These are phyloP conservation scores for Fopius arisanus DNA, from an alignment of 1,140 invertebrate genomes.

Conservation along the genomic window DNA sequence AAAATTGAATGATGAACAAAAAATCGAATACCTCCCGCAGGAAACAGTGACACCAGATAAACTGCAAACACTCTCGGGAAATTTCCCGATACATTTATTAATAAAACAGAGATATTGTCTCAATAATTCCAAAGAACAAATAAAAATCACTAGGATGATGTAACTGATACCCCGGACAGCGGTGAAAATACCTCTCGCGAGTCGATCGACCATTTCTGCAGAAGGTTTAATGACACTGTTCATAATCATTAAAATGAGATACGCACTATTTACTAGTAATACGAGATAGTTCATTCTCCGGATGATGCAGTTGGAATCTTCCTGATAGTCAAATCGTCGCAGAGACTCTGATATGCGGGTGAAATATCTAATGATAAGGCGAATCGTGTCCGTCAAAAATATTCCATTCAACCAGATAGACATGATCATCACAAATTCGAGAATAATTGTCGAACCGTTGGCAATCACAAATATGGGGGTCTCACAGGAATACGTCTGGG, in stretches of 20 bases:
- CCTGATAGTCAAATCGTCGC: too few species aligned
- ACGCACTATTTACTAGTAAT: too few species aligned
- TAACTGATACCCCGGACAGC: too few species aligned
- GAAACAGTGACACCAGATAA: background rate
- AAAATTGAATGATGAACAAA: too few species aligned
- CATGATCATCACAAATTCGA: background rate
- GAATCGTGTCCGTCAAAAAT: background rate
- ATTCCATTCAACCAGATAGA: background rate
- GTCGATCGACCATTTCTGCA: too few species aligned
- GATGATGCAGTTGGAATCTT: too few species aligned
- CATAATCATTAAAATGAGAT: too few species aligned
- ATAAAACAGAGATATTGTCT: background rate
- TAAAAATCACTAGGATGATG: background rate
- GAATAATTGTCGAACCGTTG: background rate
- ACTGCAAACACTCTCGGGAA: background rate
- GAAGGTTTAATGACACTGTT: too few species aligned
- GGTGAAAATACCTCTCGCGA: background rate
- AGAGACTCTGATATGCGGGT: too few species aligned
- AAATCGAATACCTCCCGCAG: too few species aligned
- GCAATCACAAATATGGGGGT: background rate
- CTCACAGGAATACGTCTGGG: background rate
- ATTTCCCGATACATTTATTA: background rate
- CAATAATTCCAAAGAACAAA: background rate
- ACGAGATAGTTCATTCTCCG: too few species aligned
- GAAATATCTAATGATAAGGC: background rate